phyloP scores from a whole-genome alignment of 1,140 invertebrate species.

The Drosophila oshimai region DNA sequence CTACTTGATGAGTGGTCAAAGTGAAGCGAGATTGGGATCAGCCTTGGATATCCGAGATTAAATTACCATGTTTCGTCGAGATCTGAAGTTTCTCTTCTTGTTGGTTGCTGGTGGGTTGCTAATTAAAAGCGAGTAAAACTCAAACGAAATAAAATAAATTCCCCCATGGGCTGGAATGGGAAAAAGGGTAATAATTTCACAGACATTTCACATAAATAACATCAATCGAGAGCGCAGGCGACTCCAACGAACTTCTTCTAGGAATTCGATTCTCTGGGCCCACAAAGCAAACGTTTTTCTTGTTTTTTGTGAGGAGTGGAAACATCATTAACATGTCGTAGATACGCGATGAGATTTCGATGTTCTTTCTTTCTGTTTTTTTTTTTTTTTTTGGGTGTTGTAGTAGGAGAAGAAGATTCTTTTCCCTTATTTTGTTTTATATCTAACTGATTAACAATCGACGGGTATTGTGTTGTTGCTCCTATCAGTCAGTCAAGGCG shows the following conservation, averaged over 20 bases:
- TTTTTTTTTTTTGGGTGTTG: conserved; percentile 11
- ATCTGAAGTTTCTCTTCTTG: conserved; percentile 29
- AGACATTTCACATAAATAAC: conserved; percentile 80
- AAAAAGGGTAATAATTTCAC: conserved; percentile 78
- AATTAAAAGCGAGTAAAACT: conserved; percentile 80
- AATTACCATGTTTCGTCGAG: conserved; percentile 63
- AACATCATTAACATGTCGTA: conserved; percentile 79
- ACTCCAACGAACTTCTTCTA: conserved; percentile 44
- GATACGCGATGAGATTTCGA: conserved; percentile 68
- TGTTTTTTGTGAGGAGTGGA: conserved; percentile 45
- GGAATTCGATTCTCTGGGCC: conserved; percentile 56
- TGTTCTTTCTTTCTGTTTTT: conserved; percentile 51
- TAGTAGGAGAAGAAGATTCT: conserved; percentile 45
- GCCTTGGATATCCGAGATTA: conserved; percentile 53
- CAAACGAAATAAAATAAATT: conserved; percentile 77
- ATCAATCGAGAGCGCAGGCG: conserved; percentile 65
- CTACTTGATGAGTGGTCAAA: conserved; percentile 74
- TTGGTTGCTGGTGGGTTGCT: conserved; percentile 52
- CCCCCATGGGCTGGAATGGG: conserved; percentile 23
- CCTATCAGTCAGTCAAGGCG: conserved; percentile 75
- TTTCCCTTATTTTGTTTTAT: conserved; percentile 73
- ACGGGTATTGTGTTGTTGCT: conserved; percentile 54
- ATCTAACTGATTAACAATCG: conserved; percentile 80
- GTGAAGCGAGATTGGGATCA: conserved; percentile 70
- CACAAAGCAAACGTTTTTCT: conserved; percentile 57